Evolutionary conservation across 2,113 vertebrate genomes (phyloP).

Genomic region (Marmota flaviventris): DNA sequence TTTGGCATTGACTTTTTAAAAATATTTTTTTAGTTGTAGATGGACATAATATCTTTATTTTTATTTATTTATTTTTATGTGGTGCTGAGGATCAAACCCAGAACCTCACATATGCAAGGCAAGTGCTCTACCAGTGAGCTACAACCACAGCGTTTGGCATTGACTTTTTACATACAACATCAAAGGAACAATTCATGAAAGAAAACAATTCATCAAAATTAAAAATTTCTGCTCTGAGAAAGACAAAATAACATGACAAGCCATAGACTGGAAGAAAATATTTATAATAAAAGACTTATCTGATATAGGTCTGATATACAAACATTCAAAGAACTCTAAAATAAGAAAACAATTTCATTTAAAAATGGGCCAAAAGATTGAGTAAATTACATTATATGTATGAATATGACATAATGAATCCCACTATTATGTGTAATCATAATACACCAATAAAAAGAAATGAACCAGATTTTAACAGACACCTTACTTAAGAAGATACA

Average conservation of each 20-base stretch:
- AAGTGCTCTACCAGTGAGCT: no score
- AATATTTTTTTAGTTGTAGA: no score
- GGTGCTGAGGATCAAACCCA: no score
- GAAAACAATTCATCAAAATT: neutral
- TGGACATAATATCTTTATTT: no score
- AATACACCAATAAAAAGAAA: no score
- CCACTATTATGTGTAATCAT: no score
- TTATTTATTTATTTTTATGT: no score
- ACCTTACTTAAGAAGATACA: neutral
- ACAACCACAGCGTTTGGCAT: no score
- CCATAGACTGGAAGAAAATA: neutral
- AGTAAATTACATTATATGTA: no score
- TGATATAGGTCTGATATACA: neutral
- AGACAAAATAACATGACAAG: neutral
- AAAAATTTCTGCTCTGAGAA: neutral
- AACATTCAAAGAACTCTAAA: neutral
- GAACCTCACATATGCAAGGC: no score
- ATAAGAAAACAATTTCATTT: neutral
- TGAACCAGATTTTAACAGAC: neutral
- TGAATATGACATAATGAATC: no score
- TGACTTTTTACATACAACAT: neutral
- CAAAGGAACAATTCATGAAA: neutral
- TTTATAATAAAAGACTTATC: neutral
- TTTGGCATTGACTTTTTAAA: neutral
- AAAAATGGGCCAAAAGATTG: neutral